Evolutionary conservation across 1,140 invertebrate genomes (phyloP).

Genomic region (Magallana gigas): DNA sequence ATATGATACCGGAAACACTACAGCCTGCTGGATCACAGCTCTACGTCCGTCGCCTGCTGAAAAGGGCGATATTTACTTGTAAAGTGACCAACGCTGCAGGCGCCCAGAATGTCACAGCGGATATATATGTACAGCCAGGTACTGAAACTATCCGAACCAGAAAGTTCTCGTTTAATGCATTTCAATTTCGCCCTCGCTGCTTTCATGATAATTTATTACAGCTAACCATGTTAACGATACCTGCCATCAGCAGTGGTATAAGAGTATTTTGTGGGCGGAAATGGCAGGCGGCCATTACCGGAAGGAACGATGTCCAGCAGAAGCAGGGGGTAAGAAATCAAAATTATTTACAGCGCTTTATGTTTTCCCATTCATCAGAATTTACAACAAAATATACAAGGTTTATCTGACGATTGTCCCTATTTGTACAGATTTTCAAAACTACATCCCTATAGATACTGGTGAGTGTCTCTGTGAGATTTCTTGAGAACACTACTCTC

Average conservation of each 20-base stretch:
- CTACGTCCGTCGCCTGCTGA: constrained; percentile 44
- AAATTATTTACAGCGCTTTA: not conserved
- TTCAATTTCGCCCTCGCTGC: not conserved
- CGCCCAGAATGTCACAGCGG: constrained; percentile 51
- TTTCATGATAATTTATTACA: constrained; percentile 14
- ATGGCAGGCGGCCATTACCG: constrained; percentile 63
- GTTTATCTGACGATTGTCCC: not conserved
- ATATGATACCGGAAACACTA: constrained; percentile 64
- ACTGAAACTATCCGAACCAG: not conserved
- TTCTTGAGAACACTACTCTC: not conserved
- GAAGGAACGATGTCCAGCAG: constrained; percentile 61
- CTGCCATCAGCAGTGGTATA: constrained; percentile 47
- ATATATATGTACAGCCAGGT: constrained; percentile 62
- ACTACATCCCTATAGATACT: constrained; percentile 3
- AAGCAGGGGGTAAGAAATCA: constrained; percentile 56
- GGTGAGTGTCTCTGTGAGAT: not conserved
- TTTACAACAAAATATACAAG: not conserved
- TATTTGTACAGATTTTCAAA: constrained; percentile 32
- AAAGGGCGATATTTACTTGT: constrained; percentile 62
- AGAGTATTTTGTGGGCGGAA: constrained; percentile 60
- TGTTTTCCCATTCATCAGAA: no score
- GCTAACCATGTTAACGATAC: constrained; percentile 39
- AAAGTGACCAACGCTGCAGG: constrained; percentile 64
- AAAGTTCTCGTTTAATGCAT: no score
- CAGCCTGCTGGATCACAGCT: constrained; percentile 64